These are phyloP conservation scores for Sebastiscus albofasciatus DNA, from an alignment of 2,797 vertebrate genomes.

Conservation along the genomic window DNA sequence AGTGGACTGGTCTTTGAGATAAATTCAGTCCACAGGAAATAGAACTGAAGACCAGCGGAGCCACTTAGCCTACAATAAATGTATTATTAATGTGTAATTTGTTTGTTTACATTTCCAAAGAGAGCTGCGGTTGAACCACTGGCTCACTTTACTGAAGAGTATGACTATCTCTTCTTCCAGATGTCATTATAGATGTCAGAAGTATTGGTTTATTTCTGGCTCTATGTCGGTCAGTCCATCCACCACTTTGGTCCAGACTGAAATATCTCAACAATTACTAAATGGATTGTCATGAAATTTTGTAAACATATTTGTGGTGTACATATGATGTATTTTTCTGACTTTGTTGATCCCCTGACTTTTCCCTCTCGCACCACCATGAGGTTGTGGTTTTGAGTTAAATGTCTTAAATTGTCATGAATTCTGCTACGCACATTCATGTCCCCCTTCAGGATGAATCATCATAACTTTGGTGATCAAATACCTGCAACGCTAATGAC, in stretches of 20 bases:
- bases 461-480: not conserved
- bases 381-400: not conserved
- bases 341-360: not conserved
- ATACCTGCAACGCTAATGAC: too few species aligned
- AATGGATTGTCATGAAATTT: not conserved
- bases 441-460: not conserved
- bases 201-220: not conserved
- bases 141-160: not conserved
- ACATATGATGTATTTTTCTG: not conserved
- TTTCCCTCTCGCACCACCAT: not conserved
- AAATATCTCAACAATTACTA: not conserved
- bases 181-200: not conserved
- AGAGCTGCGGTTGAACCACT: not conserved
- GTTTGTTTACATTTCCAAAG: slow-evolving; percentile 23
- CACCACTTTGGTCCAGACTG: not conserved
- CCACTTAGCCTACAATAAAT: not conserved
- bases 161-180: not conserved
- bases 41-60: not conserved
- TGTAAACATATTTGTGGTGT: not conserved
- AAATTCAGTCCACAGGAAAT: not conserved
- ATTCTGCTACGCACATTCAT: not conserved
- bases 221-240: not conserved
- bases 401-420: not conserved
- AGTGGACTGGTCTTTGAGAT: not conserved
- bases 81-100: slow-evolving; percentile 24